Percentiles rank a stretch among this genome's conserved stretches.
Conservation (phyloP, 2,797 vertebrate species). For the Pseudopleuronectes americanus region DNA sequence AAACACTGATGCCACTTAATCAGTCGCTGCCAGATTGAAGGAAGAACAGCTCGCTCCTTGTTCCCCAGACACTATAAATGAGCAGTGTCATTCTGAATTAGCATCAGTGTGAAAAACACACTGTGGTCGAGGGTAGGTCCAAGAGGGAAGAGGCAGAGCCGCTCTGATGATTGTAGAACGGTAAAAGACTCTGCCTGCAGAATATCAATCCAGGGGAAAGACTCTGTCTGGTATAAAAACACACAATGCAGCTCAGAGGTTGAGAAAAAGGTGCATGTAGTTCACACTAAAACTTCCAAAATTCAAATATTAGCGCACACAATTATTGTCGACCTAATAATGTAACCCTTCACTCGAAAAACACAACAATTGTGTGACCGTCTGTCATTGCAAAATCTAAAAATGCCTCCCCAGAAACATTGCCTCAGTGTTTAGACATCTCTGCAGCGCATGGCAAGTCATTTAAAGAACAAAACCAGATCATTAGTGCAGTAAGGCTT, state of each 20-base stretch:
- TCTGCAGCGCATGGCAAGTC: conserved; percentile 10
- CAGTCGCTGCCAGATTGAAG: conserved; percentile 20
- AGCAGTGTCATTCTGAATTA: conserved; percentile 56
- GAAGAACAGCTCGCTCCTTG: conserved; percentile 43
- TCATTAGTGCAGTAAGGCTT: conserved; percentile 37
- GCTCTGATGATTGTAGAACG: conserved; percentile 78
- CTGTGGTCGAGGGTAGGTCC: conserved; percentile 84
- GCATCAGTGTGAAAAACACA: conserved; percentile 45
- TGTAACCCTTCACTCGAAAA: conserved; percentile 28
- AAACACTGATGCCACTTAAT: conserved; percentile 30
- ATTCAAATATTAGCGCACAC: conserved; percentile 36
- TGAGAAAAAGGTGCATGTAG: conserved; percentile 19
- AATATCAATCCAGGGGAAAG: conserved; percentile 59
- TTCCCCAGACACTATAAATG: conserved; percentile 47
- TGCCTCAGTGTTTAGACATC: conserved; percentile 13
- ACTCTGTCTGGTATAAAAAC: conserved; percentile 60
- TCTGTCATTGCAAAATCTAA: conserved; percentile 6
- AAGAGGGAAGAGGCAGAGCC: conserved; percentile 77
- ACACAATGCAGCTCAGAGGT: conserved; percentile 59
- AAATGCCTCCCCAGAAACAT: conserved; percentile 22
- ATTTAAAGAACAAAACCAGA: conserved; percentile 36
- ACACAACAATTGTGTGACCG: conserved; percentile 5
- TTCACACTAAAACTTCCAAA: conserved; percentile 16
- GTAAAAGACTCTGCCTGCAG: conserved; percentile 72
- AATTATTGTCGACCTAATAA: conserved; percentile 38